Percentiles rank a stretch among this genome's conserved stretches.
Evolutionary conservation across 2,888 invertebrate species (phyloP).

Genomic region (Augochlorella aurata): DNA sequence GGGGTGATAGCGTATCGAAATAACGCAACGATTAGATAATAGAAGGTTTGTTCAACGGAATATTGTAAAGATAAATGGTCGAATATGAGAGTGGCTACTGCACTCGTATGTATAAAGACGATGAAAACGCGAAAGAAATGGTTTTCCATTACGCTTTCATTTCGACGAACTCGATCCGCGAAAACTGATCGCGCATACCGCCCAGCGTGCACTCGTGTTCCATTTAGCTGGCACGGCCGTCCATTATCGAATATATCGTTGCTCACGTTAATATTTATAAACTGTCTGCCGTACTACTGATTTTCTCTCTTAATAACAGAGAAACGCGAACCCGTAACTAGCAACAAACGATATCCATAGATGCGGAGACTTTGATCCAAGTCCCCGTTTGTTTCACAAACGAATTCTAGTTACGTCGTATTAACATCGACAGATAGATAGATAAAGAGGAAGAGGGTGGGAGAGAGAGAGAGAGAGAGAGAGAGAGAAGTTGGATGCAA

Average conservation of each 20-base stretch:
- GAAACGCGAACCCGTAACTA: too few species aligned
- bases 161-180: background rate
- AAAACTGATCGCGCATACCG: background rate
- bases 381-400: too few species aligned
- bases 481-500: background rate
- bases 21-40: too few species aligned
- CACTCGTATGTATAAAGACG: background rate
- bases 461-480: too few species aligned
- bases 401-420: too few species aligned
- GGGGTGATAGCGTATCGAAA: too few species aligned
- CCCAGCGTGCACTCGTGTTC: background rate
- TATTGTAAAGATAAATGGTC: too few species aligned
- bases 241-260: conserved; percentile 4
- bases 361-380: background rate
- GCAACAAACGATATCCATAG: background rate
- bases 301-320: background rate
- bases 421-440: too few species aligned
- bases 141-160: background rate
- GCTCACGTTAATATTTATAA: background rate
- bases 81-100: too few species aligned
- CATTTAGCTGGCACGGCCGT: background rate
- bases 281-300: background rate
- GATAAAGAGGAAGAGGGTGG: too few species aligned
- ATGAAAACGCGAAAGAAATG: background rate
- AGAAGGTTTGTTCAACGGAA: too few species aligned